These are phyloP conservation scores for Episyrphus balteatus DNA, from an alignment of 1,140 invertebrate species.

Conservation along the genomic window DNA sequence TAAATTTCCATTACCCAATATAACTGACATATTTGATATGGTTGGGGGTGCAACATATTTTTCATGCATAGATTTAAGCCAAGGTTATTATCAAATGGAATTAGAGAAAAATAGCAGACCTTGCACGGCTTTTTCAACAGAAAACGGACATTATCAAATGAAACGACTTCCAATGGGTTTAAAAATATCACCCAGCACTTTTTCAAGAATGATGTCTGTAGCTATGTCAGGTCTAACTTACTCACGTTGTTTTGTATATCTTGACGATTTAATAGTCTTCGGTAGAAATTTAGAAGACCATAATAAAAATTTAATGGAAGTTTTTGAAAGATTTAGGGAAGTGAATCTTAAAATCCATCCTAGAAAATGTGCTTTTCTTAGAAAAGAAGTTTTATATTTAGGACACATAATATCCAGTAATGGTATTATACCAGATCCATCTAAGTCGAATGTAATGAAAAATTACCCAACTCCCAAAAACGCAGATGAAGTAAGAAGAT, in stretches of 20 bases:
- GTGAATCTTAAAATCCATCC: constrained; percentile 9
- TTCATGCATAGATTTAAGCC: constrained; percentile 1
- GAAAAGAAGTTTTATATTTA: constrained; percentile 17
- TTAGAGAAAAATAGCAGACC: not conserved
- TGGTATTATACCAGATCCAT: constrained; percentile 5
- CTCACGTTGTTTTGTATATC: too few relatives aligned
- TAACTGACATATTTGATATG: constrained; percentile 2
- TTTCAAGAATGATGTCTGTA: constrained; percentile 9
- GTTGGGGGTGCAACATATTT: constrained; percentile 1
- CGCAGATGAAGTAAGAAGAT: constrained; percentile 18
- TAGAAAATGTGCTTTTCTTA: constrained; percentile 11
- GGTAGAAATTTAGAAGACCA: too few relatives aligned
- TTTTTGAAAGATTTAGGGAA: constrained; percentile 1
- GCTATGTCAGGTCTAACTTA: constrained; percentile 9
- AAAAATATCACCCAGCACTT: too few relatives aligned
- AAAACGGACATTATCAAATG: too few relatives aligned
- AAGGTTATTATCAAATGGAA: constrained; percentile 1
- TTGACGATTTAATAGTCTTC: too few relatives aligned
- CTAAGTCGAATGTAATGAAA: constrained; percentile 18
- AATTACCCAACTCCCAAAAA: constrained; percentile 17
- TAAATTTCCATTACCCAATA: constrained; percentile 3
- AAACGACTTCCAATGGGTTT: too few relatives aligned
- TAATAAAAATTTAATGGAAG: too few relatives aligned
- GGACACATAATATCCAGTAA: constrained; percentile 21
- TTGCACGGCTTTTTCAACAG: too few relatives aligned